A percentile compares a stretch with the other conserved stretches of the same genome.
Evolutionary conservation across 2,797 vertebrate species (phyloP).

Genomic region (Myiothlypis chrysogaster): DNA sequence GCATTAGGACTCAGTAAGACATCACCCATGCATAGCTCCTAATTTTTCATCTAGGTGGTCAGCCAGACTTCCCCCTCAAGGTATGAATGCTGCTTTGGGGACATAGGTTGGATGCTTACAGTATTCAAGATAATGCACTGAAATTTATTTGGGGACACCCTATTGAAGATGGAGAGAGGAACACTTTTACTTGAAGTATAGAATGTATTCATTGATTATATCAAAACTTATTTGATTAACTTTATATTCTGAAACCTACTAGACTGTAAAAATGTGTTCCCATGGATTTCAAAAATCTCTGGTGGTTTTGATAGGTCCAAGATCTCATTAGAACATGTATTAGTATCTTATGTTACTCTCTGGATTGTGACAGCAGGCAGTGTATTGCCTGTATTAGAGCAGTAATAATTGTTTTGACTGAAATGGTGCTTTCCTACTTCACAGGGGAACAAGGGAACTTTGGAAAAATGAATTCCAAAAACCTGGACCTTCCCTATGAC

Average conservation of each 20-base stretch:
- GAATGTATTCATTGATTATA: neutral
- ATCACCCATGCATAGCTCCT: neutral
- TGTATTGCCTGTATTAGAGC: neutral
- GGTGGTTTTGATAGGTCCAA: neutral
- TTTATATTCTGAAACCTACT: neutral
- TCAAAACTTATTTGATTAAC: neutral
- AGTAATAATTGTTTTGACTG: neutral
- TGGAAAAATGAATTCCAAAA: slow-evolving; percentile 83
- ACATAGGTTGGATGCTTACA: neutral
- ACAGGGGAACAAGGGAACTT: slow-evolving; percentile 78
- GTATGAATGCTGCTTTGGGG: neutral
- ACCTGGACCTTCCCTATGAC: slow-evolving; percentile 83
- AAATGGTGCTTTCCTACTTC: neutral
- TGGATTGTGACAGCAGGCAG: neutral
- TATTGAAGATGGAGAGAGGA: neutral
- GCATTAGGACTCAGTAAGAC: neutral
- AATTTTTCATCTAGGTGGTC: neutral
- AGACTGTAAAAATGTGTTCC: neutral
- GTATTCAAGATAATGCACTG: neutral
- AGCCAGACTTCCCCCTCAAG: neutral
- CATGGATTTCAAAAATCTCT: neutral
- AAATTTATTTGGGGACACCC: neutral
- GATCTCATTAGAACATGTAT: neutral
- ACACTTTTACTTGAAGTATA: neutral
- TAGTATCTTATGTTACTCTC: neutral